These are phyloP conservation scores for human (Homo sapiens) DNA, from an alignment of 2,113 vertebrate species.

Conservation along the genomic window DNA sequence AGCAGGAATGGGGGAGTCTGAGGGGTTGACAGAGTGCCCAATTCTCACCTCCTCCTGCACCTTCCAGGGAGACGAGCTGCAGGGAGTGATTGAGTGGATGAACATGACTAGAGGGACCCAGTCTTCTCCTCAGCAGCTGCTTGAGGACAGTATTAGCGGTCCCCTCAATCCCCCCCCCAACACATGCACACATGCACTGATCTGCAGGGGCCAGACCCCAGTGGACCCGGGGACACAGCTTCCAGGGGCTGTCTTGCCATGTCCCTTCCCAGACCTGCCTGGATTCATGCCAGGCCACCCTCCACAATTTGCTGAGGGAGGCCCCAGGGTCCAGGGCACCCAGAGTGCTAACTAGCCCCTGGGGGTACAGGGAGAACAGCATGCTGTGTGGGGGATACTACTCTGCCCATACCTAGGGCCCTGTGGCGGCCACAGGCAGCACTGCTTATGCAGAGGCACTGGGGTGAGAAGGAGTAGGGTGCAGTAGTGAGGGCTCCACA, in stretches of 20 bases:
- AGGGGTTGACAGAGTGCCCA: neutral
- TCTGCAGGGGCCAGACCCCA: neutral
- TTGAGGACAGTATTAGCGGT: neutral
- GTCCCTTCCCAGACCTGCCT: neutral
- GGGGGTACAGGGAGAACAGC: neutral
- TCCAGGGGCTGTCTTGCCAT: neutral
- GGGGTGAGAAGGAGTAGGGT: neutral
- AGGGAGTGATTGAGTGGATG: neutral
- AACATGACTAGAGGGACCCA: neutral
- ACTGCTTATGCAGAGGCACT: fast-evolving
- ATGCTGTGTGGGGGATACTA: neutral
- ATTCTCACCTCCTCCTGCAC: neutral
- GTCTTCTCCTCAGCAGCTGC: neutral
- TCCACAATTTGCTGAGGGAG: neutral
- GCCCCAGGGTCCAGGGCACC: neutral
- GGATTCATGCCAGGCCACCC: neutral
- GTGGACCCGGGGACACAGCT: neutral
- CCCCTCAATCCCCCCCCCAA: neutral
- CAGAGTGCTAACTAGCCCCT: constrained; percentile 48
- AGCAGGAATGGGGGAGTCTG: neutral
- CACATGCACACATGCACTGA: neutral
- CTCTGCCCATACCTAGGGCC: neutral
- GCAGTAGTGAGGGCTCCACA: neutral
- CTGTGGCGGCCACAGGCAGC: neutral
- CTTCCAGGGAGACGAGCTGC: neutral